A percentile compares a stretch with the other conserved stretches of the same genome.
Evolutionary conservation across 2,888 invertebrate species (phyloP).

Genomic region (Eugnorisma glareosa): DNA sequence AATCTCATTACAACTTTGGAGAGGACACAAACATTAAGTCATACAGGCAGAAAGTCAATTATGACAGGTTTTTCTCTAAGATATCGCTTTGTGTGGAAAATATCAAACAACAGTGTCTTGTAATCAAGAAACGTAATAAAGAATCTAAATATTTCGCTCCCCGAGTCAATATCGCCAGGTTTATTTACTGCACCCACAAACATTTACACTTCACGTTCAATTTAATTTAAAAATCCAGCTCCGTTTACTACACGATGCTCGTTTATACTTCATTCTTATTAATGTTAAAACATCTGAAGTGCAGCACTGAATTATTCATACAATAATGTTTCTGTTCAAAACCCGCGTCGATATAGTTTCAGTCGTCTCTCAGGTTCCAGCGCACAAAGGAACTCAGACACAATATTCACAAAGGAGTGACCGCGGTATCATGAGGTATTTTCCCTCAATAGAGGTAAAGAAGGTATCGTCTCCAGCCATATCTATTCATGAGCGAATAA

Average conservation of each 20-base stretch:
- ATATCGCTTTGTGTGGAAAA: neutral
- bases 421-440: neutral
- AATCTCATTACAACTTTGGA: neutral
- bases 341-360: constrained; percentile 25
- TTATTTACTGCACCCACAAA: neutral
- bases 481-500: constrained; percentile 52
- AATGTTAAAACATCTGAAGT: constrained; percentile 25
- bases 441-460: constrained; percentile 11
- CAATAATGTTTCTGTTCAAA: constrained; percentile 23
- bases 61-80: neutral
- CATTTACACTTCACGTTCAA: constrained; percentile 33
- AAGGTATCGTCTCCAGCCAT: constrained; percentile 20
- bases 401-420: constrained; percentile 12
- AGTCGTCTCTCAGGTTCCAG: constrained; percentile 8
- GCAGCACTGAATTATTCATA: constrained; percentile 49
- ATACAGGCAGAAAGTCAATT: neutral
- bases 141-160: neutral
- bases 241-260: constrained; percentile 9
- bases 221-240: constrained; percentile 42
- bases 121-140: neutral
- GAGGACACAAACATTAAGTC: neutral
- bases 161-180: neutral
- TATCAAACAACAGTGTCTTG: neutral
- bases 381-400: constrained; percentile 20
- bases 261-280: constrained; percentile 33